Evolutionary conservation across 2,888 invertebrate genomes (phyloP).

Genomic region (Epistrophe grossulariae): DNA sequence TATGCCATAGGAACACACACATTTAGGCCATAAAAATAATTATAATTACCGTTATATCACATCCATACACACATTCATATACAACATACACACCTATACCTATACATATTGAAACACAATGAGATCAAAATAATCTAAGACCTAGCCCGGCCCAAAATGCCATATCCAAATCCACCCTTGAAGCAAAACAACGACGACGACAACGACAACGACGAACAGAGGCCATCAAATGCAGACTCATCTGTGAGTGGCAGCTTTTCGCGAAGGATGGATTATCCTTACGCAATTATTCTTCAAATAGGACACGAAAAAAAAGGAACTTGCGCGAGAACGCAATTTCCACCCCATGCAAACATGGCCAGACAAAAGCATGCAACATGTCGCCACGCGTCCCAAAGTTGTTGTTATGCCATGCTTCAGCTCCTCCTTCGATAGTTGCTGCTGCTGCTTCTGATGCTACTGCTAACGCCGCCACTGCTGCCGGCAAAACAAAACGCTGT

Average conservation of each 20-base stretch:
- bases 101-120: constrained; percentile 7
- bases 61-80: constrained; percentile 1
- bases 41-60: constrained; percentile 69
- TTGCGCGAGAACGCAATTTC: constrained; percentile 71
- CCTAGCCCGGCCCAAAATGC: constrained; percentile 46
- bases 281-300: constrained; percentile 74
- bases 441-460: neutral
- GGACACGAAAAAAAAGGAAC: constrained; percentile 46
- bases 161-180: constrained; percentile 66
- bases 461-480: neutral
- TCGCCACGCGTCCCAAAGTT: constrained; percentile 73
- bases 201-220: constrained; percentile 78
- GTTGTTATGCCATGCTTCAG: constrained; percentile 71
- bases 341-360: constrained; percentile 60
- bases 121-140: constrained; percentile 66
- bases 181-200: constrained; percentile 54
- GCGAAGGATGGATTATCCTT: constrained; percentile 77
- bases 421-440: constrained; percentile 63
- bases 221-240: constrained; percentile 82
- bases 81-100: neutral
- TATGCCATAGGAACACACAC: constrained; percentile 53
- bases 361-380: constrained; percentile 74
- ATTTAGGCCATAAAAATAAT: constrained; percentile 75
- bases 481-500: constrained; percentile 42
- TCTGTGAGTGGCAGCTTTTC: constrained; percentile 82